Conservation (phyloP, 92 coral and sea anemone genomes). For the Porites rus region DNA sequence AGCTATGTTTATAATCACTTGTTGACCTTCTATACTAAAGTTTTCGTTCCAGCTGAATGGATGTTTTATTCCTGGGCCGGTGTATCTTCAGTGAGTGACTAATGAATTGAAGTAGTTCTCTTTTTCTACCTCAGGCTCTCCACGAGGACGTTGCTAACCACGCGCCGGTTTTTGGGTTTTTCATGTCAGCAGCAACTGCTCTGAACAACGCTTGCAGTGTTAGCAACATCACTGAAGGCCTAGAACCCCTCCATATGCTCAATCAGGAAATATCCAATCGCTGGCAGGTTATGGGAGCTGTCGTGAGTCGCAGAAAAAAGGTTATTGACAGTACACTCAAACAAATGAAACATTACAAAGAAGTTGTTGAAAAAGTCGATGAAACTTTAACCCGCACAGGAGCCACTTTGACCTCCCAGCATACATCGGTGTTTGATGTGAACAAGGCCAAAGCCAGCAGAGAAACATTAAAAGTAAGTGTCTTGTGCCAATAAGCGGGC, state of each 20-base stretch:
- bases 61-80: too few relatives aligned
- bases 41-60: too few relatives aligned
- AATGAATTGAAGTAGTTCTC: not conserved
- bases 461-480: conserved; percentile 79
- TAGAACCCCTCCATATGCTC: conserved; percentile 83
- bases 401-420: conserved; percentile 69
- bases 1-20: too few relatives aligned
- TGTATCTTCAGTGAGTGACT: not conserved
- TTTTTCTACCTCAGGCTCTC: conserved; percentile 53
- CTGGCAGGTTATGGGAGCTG: conserved; percentile 84
- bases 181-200: conserved; percentile 81
- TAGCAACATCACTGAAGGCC: conserved; percentile 79
- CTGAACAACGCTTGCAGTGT: conserved; percentile 77
- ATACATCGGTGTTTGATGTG: conserved; percentile 71
- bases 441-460: conserved; percentile 77
- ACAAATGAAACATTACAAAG: conserved; percentile 70
- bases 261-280: conserved; percentile 85
- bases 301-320: conserved; percentile 69
- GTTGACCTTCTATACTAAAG: too few relatives aligned
- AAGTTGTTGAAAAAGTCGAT: conserved; percentile 55
- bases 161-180: conserved; percentile 84
- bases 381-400: conserved; percentile 68
- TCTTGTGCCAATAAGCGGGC: not conserved
- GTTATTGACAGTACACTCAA: conserved; percentile 74
- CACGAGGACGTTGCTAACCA: conserved; percentile 90